These are phyloP conservation scores for Dissostichus mawsoni DNA, from an alignment of 2,113 vertebrate species.

Conservation along the genomic window DNA sequence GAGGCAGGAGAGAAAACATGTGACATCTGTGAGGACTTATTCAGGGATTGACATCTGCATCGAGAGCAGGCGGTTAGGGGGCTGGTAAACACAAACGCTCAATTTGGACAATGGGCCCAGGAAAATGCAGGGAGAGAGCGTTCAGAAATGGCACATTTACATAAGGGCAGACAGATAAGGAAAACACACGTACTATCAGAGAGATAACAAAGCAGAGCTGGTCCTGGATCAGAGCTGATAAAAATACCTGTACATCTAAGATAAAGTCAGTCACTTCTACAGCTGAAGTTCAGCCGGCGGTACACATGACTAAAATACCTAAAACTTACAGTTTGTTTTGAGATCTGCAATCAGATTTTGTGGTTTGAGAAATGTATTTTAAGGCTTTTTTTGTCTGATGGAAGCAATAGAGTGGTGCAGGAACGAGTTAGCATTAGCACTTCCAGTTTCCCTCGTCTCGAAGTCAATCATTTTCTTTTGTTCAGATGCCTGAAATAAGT, in stretches of 20 bases:
- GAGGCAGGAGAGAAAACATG: conserved; percentile 14
- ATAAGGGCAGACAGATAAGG: neutral
- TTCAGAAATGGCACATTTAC: conserved; percentile 1
- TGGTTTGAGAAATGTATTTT: no score
- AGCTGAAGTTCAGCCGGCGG: no score
- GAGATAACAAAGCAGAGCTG: neutral
- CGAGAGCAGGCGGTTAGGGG: neutral
- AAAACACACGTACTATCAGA: neutral
- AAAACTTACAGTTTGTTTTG: no score
- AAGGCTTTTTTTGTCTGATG: no score
- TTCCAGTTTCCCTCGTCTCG: no score
- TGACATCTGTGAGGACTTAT: conserved; percentile 12
- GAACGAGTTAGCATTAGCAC: no score
- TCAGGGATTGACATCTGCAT: conserved; percentile 20
- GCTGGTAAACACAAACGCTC: conserved; percentile 40
- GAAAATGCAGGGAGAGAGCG: neutral
- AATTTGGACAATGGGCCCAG: conserved; percentile 9
- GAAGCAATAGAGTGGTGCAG: no score
- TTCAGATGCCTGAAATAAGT: no score
- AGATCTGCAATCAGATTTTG: no score
- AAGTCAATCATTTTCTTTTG: no score
- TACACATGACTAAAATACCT: no score
- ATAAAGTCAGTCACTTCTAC: neutral
- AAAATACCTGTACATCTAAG: neutral
- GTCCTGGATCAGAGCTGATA: conserved; percentile 1